Base-by-base conservation (phyloP, 2,797 vertebrate species). In the Trichosurus vulpecula region DNA sequence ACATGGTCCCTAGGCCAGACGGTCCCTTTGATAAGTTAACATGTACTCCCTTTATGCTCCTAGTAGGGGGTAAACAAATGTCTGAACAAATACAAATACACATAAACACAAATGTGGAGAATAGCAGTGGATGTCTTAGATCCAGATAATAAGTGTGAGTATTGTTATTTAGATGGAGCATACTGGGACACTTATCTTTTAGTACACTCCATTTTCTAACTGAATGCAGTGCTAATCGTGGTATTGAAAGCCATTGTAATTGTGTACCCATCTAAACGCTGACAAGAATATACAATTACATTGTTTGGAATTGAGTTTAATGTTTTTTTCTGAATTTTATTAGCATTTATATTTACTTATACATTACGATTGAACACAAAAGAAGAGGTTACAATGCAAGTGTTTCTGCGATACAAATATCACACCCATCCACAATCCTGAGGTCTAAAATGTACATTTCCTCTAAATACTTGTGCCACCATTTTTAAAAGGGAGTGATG, bases 101-200 rank as follows among this genome's bases (percentile, higher is more conserved):
- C 98, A 98, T 98, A 98, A 98, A 98, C 98, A 98, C 97, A 41
- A 97, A 93, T 97, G 98, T 96, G 97, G 97, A 98, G 98, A 98
- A 98, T 98, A 97, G 98, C 98, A 95, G 97, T 98, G 97, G 97
- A 96, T 96, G 96, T 98, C 98, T 99, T 98, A 97, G 97, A 98
- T 98, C 97, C 95, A 98, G 98, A 98, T 98, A 98, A 97, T 98
- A 98, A 98, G 98, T 98, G 98, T 97, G 98, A 98, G 98, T 97
- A 98, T 98, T 99, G 99, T 99, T 98, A 98, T 98, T 98, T 98
- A 98, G 98, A 98, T 98, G 98, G 97, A 56, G 92, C 98, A 98
- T 98, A 98, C 98, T 98, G 98, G 98, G 98, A 98, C 98, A 98
- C 98, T 99, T 99, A 98, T 98, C 98, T 98, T 98, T 98, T 98